These are phyloP conservation scores for Montipora capitata DNA, from an alignment of 92 coral and sea anemone genomes.

Conservation along the genomic window DNA sequence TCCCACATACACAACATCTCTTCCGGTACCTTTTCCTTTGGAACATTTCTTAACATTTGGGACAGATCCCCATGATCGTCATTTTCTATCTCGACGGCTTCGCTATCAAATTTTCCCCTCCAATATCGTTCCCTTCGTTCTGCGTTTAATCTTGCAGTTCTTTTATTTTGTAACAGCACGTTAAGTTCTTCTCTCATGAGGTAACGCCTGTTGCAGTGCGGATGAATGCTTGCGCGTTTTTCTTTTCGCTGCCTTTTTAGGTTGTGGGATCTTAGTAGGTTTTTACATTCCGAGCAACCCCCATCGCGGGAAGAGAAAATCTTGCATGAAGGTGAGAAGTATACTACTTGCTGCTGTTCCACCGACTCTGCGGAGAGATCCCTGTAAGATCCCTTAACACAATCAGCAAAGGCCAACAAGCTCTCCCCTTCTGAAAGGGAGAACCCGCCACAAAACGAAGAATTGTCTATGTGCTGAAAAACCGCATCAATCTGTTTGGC, in stretches of 20 bases:
- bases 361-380: not conserved
- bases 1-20: constrained; percentile 40
- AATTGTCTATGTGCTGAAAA: too few species aligned
- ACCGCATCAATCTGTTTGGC: too few species aligned
- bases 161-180: not conserved
- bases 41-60: not conserved
- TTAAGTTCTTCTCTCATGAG: constrained; percentile 14
- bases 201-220: constrained; percentile 2
- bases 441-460: not conserved
- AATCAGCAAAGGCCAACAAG: not conserved
- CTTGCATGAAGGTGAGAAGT: not conserved
- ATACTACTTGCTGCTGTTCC: not conserved
- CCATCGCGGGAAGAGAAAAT: not conserved
- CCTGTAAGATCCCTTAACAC: not conserved
- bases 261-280: not conserved
- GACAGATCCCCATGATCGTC: constrained; percentile 49
- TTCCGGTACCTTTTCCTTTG: not conserved
- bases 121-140: constrained; percentile 14
- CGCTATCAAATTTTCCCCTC: constrained; percentile 14
- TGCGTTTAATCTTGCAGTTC: constrained; percentile 2
- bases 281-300: not conserved
- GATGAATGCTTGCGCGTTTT: not conserved
- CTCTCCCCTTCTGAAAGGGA: constrained; percentile 11
- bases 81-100: constrained; percentile 9
- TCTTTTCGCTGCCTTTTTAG: constrained; percentile 3